Evolutionary conservation across 2,888 invertebrate species (phyloP).

Genomic region (Hybos culiciformis): DNA sequence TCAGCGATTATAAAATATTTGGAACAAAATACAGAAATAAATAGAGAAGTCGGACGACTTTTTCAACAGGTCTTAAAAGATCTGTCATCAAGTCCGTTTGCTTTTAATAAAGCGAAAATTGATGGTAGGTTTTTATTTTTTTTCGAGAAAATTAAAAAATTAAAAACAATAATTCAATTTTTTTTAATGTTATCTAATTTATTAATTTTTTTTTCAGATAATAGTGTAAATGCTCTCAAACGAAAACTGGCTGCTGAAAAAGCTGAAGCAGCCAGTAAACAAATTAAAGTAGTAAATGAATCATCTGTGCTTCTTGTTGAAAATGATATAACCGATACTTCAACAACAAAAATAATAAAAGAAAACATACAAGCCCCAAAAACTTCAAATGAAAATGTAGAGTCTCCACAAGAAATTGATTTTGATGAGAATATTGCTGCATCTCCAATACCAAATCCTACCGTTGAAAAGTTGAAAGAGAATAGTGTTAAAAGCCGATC

Average conservation of each 20-base stretch:
- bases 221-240: constrained; percentile 20
- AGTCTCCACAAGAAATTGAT: not conserved
- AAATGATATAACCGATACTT: not conserved
- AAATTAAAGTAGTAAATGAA: constrained; percentile 10
- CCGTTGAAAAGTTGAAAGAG: not conserved
- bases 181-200: not conserved
- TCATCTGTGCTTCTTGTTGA: constrained; percentile 1
- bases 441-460: not conserved
- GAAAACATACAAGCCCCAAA: not conserved
- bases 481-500: constrained; percentile 5
- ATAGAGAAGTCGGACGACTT: constrained; percentile 46
- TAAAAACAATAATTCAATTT: not conserved
- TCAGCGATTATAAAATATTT: constrained; percentile 79
- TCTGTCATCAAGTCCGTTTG: constrained; percentile 38
- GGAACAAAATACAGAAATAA: constrained; percentile 53
- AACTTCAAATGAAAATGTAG: not conserved
- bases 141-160: no score
- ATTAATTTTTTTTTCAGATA: constrained; percentile 12
- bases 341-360: not conserved
- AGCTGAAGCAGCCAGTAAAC: constrained; percentile 20
- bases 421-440: not conserved
- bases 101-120: constrained; percentile 36
- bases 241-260: constrained; percentile 20
- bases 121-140: constrained; percentile 22
- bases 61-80: constrained; percentile 37